phyloP scores from a whole-genome alignment of 1,140 invertebrate genomes.

The Callitettix versicolor region DNA sequence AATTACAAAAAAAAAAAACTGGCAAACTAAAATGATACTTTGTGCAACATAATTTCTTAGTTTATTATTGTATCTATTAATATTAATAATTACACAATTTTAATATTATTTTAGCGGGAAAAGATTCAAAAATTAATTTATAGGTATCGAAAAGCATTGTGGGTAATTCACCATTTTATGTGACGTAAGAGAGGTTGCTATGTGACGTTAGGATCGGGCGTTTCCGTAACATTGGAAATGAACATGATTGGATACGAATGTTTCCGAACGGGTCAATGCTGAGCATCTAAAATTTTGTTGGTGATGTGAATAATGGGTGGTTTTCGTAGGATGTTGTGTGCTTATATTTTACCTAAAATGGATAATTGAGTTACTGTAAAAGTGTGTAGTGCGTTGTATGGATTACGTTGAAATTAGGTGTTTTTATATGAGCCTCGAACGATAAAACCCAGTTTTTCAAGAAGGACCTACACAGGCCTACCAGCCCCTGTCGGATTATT shows the following conservation, averaged over 20 bases:
- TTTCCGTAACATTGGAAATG: constrained; percentile 17
- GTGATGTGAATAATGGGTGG: constrained; percentile 25
- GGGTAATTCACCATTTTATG: constrained; percentile 14
- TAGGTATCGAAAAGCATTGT: constrained; percentile 1
- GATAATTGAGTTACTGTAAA: constrained; percentile 10
- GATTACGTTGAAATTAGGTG: constrained; percentile 9
- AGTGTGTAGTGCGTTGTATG: constrained; percentile 13
- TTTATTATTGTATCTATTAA: too few species aligned
- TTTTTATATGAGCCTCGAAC: constrained; percentile 14
- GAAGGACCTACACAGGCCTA: constrained; percentile 19
- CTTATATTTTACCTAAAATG: constrained; percentile 12
- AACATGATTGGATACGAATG: constrained; percentile 25
- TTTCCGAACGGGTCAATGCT: constrained; percentile 30
- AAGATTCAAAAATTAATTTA: too few species aligned
- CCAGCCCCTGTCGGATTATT: constrained; percentile 15
- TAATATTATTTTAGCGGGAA: too few species aligned
- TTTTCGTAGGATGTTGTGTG: constrained; percentile 16
- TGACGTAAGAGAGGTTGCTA: constrained; percentile 14
- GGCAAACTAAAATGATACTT: too few species aligned
- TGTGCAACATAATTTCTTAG: too few species aligned
- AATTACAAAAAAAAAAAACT: too few species aligned
- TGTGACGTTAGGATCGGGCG: constrained; percentile 27
- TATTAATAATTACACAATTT: too few species aligned
- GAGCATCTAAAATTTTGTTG: constrained; percentile 28
- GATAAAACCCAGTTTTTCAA: constrained; percentile 1